Evolutionary conservation across 2,113 vertebrate genomes (phyloP), one percentile per base, ranked within the genome.

Genomic region (Butorides virescens): DNA sequence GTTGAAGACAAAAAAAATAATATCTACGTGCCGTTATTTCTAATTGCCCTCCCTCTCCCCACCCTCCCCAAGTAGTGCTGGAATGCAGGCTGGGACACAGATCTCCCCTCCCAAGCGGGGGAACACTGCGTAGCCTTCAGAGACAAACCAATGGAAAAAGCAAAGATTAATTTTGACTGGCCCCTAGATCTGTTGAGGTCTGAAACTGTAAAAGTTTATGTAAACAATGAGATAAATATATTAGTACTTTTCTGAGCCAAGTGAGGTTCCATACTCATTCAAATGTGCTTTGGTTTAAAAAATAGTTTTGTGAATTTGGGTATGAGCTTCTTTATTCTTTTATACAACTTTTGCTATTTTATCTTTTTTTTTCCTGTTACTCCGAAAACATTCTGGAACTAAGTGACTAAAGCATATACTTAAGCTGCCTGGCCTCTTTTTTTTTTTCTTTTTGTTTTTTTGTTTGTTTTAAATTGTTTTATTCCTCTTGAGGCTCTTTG

Each of bases 281-380:
- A 99, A 99, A 99, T 99, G 99, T 99, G 99, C 99, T 99, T 99
- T 99, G 99, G 99, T 99, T 99, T 99, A 99, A 99, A 99, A 99
- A 99, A 99, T 99, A 99, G 98, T 99, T 98, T 99, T 98, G 98
- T 99, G 99, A 98, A 99, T 99, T 99, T 99, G 99, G 99, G 98
- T 99, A 99, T 99, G 99, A 99, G 99, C 99, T 99, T 98, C 97
- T 98, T 98, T 97, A 97, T 97, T 98, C 89, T 96, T 97, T 96
- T 98, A 98, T 99, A 98, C 98, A 98, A 98, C 97, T 98, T 95
- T 98, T 98, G 98, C 98, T 98, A 98, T 97, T 98, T 98, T 97
- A 94, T 91, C 94, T 97, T 96, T 94, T 96, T 98, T 96, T 96
- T 97, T 98, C 98, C 98, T 98, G 98, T 98, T 98, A 98, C 86